Evolutionary conservation across 1,140 invertebrate genomes (phyloP).

Genomic region (Battus philenor): DNA sequence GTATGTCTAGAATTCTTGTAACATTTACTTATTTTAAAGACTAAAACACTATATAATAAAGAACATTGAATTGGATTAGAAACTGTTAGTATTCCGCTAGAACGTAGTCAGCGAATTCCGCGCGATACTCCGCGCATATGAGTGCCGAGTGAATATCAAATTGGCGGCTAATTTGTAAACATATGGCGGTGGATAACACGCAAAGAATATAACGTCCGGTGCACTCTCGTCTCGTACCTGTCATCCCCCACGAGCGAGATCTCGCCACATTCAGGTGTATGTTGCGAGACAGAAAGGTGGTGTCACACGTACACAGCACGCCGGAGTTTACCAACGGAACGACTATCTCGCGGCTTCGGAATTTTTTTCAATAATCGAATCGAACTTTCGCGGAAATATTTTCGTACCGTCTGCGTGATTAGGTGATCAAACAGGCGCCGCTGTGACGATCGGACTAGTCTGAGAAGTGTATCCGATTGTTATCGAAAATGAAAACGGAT

Average conservation of each 20-base stretch:
- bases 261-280: constrained; percentile 49
- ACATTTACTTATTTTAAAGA: too few relatives aligned
- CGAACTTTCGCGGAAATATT: constrained; percentile 37
- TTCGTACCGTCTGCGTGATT: constrained; percentile 18
- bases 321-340: constrained; percentile 6
- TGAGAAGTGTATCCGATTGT: constrained; percentile 41
- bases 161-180: constrained; percentile 45
- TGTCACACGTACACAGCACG: constrained; percentile 29
- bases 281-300: constrained; percentile 53
- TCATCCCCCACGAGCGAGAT: constrained; percentile 41
- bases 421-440: too few relatives aligned
- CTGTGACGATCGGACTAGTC: constrained; percentile 24
- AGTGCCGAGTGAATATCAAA: constrained; percentile 28
- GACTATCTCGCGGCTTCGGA: constrained; percentile 21
- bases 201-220: constrained; percentile 51
- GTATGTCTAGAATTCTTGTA: too few relatives aligned
- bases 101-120: constrained; percentile 18
- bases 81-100: constrained; percentile 13
- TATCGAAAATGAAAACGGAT: constrained; percentile 67
- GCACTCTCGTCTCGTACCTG: constrained; percentile 37
- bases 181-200: constrained; percentile 26
- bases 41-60: too few relatives aligned
- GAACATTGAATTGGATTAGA: too few relatives aligned
- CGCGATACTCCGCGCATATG: constrained; percentile 17
- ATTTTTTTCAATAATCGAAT: constrained; percentile 51